These are phyloP conservation scores for Temnothorax longispinosus DNA, from an alignment of 1,140 invertebrate genomes.

Conservation along the genomic window DNA sequence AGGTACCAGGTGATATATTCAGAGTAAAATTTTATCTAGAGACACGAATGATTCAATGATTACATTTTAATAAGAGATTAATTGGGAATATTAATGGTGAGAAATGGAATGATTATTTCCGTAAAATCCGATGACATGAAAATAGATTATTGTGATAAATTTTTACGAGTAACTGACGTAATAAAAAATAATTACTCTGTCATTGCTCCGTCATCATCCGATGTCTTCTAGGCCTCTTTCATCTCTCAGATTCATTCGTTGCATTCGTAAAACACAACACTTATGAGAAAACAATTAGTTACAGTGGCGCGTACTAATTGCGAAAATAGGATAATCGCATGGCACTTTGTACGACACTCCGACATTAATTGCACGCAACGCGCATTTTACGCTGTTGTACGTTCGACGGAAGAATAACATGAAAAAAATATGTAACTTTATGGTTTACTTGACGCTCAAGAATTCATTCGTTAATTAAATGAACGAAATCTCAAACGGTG, in stretches of 20 bases:
- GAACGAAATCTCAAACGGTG: neutral
- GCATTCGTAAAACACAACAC: neutral
- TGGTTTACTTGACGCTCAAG: neutral
- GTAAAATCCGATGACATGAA: neutral
- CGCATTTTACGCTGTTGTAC: neutral
- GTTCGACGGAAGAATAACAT: neutral
- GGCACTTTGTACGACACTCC: neutral
- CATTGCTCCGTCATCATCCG: neutral
- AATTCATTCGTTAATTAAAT: neutral
- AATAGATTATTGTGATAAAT: neutral
- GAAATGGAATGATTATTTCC: neutral
- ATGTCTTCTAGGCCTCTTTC: neutral
- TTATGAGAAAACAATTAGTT: neutral
- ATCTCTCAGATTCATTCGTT: neutral
- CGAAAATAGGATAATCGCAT: neutral
- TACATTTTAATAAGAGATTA: neutral
- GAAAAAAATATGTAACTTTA: neutral
- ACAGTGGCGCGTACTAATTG: neutral
- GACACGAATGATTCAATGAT: neutral
- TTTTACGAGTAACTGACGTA: too few species aligned
- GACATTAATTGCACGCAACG: neutral
- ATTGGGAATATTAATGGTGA: neutral
- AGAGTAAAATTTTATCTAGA: neutral
- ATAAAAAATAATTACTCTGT: neutral
- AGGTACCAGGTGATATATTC: neutral